phyloP scores from a whole-genome alignment of 2,113 vertebrate genomes.

The Ceyx cyanopectus region DNA sequence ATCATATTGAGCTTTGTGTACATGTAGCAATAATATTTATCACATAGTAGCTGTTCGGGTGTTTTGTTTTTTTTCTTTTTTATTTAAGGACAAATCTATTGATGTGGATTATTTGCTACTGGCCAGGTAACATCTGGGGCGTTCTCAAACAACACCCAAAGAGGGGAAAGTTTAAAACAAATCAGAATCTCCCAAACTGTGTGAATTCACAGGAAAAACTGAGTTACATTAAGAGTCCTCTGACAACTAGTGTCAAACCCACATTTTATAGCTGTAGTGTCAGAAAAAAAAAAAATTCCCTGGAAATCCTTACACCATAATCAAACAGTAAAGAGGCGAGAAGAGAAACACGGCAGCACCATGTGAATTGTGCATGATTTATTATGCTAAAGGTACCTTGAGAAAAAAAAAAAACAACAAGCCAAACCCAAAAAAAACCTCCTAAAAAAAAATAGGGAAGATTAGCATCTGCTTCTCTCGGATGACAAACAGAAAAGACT shows the following conservation, averaged over 20 bases:
- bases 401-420: not conserved
- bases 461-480: slow-evolving; percentile 52
- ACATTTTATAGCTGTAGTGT: not conserved
- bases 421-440: not conserved
- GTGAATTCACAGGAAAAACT: not conserved
- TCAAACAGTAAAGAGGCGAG: not conserved
- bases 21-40: slow-evolving; percentile 11
- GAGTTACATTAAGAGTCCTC: not conserved
- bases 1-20: not conserved
- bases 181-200: not conserved
- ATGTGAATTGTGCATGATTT: not conserved
- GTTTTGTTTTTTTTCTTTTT: not conserved
- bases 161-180: slow-evolving; percentile 21
- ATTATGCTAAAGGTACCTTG: not conserved
- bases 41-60: not conserved
- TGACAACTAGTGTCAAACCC: not conserved
- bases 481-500: slow-evolving; percentile 77
- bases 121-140: slow-evolving; percentile 39
- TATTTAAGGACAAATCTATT: not conserved
- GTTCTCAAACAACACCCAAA: slow-evolving; percentile 27
- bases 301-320: not conserved
- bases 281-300: slow-evolving; percentile 24
- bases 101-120: slow-evolving; percentile 32
- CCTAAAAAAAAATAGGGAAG: not conserved
- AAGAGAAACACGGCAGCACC: not conserved